These are phyloP conservation scores for Ditula angustiorana DNA, from an alignment of 2,888 invertebrate genomes.

Conservation along the genomic window DNA sequence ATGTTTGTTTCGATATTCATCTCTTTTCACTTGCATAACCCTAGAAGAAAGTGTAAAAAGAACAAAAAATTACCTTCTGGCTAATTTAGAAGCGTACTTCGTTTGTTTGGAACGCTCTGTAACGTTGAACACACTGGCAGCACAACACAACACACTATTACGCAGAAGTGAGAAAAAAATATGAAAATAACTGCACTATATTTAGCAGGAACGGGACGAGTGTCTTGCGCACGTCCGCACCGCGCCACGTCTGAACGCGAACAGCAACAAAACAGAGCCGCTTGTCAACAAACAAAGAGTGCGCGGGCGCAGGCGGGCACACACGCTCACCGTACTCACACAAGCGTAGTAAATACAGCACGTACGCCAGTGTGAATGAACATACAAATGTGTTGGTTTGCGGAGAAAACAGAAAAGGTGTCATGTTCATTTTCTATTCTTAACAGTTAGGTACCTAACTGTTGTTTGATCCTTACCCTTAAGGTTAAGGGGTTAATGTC, in stretches of 20 bases:
- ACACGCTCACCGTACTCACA: constrained; percentile 73
- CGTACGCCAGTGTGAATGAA: constrained; percentile 66
- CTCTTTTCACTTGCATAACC: constrained; percentile 1
- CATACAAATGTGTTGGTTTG: constrained; percentile 68
- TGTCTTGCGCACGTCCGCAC: constrained; percentile 56
- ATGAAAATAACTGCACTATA: constrained; percentile 71
- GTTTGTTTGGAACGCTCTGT: constrained; percentile 47
- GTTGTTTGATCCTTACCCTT: too few relatives aligned
- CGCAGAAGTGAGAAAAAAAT: constrained; percentile 62
- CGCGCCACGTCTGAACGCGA: constrained; percentile 65
- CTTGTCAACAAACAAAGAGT: constrained; percentile 85
- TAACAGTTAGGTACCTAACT: too few relatives aligned
- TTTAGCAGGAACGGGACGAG: constrained; percentile 71
- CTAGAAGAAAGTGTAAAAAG: not conserved
- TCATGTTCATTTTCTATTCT: constrained; percentile 1
- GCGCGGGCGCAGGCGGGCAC: constrained; percentile 65
- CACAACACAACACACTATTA: constrained; percentile 67
- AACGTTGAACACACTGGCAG: constrained; percentile 41
- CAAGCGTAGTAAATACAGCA: constrained; percentile 58
- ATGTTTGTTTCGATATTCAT: not conserved
- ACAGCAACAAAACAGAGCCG: constrained; percentile 56
- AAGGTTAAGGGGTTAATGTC: not conserved
- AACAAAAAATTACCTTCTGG: constrained; percentile 25
- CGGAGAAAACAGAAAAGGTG: constrained; percentile 30
- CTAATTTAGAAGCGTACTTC: constrained; percentile 10